Evolutionary conservation across 2,113 vertebrate genomes (phyloP).

Genomic region (Pseudonaja textilis): DNA sequence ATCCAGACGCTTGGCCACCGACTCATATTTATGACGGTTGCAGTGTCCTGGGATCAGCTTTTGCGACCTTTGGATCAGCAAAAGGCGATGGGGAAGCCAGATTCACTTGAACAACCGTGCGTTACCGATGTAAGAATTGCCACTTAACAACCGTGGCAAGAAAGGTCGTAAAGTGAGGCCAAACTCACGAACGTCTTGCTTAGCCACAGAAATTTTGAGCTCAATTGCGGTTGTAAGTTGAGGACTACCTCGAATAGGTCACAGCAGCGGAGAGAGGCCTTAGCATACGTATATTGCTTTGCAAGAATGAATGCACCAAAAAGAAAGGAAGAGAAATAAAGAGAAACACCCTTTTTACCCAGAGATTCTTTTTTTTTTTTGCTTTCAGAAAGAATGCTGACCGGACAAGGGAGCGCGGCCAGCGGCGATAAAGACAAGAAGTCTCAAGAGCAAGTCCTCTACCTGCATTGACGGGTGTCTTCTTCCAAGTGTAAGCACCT

Average conservation of each 20-base stretch:
- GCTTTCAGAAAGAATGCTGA: neutral
- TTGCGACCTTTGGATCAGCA: neutral
- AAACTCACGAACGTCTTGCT: neutral
- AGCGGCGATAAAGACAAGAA: slow-evolving; percentile 1
- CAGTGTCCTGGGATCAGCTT: neutral
- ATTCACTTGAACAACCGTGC: neutral
- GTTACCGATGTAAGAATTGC: neutral
- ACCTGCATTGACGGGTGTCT: slow-evolving; percentile 84
- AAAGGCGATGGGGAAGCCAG: neutral
- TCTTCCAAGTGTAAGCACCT: slow-evolving; percentile 86
- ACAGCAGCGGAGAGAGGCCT: neutral
- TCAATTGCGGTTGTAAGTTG: neutral
- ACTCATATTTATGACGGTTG: neutral
- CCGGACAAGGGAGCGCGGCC: neutral
- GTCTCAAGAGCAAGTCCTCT: slow-evolving; percentile 41
- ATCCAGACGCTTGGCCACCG: neutral
- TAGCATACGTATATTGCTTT: neutral
- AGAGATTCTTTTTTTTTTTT: neutral
- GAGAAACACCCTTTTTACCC: neutral
- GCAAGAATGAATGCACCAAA: neutral
- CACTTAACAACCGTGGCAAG: neutral
- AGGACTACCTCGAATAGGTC: neutral
- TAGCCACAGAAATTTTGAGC: neutral
- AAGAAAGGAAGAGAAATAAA: neutral
- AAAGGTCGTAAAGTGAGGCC: neutral